A percentile compares a stretch with the other conserved stretches of the same genome.
Evolutionary conservation across 2,888 invertebrate genomes (phyloP).

Genomic region (Xylota segnis): DNA sequence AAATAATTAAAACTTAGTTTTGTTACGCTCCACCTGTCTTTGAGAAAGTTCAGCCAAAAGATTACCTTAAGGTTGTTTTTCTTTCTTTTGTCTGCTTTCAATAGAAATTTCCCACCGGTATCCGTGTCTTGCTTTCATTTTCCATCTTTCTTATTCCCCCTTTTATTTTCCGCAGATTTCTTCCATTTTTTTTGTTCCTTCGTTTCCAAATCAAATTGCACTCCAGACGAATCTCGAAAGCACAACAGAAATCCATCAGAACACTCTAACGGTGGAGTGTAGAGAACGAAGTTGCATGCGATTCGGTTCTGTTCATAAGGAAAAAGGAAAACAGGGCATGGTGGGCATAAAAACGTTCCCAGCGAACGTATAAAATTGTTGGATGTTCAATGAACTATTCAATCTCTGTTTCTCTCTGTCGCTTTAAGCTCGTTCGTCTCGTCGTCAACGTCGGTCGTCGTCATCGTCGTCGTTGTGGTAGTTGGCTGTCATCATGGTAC

Average conservation of each 20-base stretch:
- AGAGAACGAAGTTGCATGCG: slow-evolving; percentile 19
- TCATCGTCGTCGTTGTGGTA: not conserved
- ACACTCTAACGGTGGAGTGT: slow-evolving; percentile 11
- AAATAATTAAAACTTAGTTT: not conserved
- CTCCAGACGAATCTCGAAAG: slow-evolving; percentile 58
- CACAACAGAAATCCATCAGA: slow-evolving; percentile 48
- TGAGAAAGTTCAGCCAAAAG: not conserved
- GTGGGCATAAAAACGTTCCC: slow-evolving; percentile 35
- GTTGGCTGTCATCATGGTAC: slow-evolving; percentile 26
- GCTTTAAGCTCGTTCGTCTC: slow-evolving; percentile 1
- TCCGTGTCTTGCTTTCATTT: slow-evolving; percentile 49
- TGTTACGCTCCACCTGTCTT: slow-evolving; percentile 13
- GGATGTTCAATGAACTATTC: slow-evolving; percentile 72
- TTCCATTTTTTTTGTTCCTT: not conserved
- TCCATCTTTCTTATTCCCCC: slow-evolving; percentile 11
- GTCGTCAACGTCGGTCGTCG: slow-evolving; percentile 25
- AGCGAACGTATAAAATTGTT: slow-evolving; percentile 59
- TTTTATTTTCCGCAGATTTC: slow-evolving; percentile 23
- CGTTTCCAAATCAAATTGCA: slow-evolving; percentile 47
- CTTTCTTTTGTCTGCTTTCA: not conserved
- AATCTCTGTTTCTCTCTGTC: slow-evolving; percentile 31
- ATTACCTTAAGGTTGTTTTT: not conserved
- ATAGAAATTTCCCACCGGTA: slow-evolving; percentile 14
- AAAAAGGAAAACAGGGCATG: slow-evolving; percentile 61
- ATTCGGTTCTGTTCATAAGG: slow-evolving; percentile 46